These are phyloP conservation scores for Anas acuta DNA, from an alignment of 2,797 vertebrate genomes.

Conservation along the genomic window DNA sequence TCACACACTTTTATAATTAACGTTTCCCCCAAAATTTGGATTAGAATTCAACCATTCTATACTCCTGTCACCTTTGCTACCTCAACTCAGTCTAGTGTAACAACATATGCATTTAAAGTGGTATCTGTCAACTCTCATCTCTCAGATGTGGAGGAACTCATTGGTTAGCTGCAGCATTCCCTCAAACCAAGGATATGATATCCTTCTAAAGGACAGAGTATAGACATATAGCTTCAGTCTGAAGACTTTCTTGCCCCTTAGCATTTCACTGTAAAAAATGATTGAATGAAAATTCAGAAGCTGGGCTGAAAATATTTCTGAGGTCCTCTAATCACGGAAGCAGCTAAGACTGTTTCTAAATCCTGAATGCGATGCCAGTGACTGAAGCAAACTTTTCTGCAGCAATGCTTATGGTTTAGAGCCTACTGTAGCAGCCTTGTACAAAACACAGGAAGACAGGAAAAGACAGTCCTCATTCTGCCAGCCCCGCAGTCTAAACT, in stretches of 20 bases:
- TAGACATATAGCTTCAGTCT: background rate
- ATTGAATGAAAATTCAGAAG: background rate
- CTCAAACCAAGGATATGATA: background rate
- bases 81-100: background rate
- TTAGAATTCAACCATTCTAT: background rate
- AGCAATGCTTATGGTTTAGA: background rate
- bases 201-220: background rate
- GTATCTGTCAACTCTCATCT: slow-evolving; percentile 23
- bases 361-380: rapidly evolving
- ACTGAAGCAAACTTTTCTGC: background rate
- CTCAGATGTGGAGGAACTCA: background rate
- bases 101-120: slow-evolving; percentile 38
- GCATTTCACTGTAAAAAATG: background rate
- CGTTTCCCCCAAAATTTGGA: background rate
- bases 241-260: background rate
- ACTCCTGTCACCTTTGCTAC: slow-evolving; percentile 8
- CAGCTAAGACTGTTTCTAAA: background rate
- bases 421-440: background rate
- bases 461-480: background rate
- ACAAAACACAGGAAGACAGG: background rate
- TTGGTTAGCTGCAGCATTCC: background rate
- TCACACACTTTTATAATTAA: background rate
- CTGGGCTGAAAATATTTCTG: background rate
- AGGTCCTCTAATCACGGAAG: background rate
- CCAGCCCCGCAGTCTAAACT: background rate